Conservation (phyloP, 2,888 invertebrate genomes). For the Pammene fasciana region DNA sequence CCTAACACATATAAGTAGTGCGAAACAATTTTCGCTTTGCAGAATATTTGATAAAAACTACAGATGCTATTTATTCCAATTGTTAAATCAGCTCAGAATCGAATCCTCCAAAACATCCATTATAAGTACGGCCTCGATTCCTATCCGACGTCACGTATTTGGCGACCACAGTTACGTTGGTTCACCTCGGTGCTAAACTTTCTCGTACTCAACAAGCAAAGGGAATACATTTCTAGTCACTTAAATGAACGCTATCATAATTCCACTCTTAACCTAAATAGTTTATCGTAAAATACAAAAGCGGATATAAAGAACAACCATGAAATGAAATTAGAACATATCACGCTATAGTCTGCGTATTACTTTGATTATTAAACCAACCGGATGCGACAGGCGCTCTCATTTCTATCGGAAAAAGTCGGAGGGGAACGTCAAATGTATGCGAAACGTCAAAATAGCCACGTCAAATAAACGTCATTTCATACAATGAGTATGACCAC, state of each 20-base stretch:
- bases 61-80: no score
- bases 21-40: no score
- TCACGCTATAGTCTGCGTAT: conserved; percentile 32
- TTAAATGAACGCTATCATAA: conserved; percentile 22
- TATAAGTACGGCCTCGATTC: not conserved
- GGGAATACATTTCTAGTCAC: not conserved
- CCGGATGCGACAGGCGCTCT: no score
- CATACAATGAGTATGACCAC: no score
- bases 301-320: conserved; percentile 24
- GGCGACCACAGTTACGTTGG: not conserved
- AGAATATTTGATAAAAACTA: no score
- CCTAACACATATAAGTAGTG: no score
- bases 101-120: not conserved
- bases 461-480: no score
- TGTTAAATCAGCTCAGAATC: no score
- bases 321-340: conserved; percentile 30
- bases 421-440: no score
- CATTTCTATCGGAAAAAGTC: no score
- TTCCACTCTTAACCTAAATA: conserved; percentile 32
- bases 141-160: not conserved
- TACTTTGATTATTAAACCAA: no score
- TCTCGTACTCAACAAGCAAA: not conserved
- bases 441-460: no score
- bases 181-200: not conserved
- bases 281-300: conserved; percentile 13